Conservation (phyloP, 2,888 invertebrate species). For the Hirtodrosophila duncani region DNA sequence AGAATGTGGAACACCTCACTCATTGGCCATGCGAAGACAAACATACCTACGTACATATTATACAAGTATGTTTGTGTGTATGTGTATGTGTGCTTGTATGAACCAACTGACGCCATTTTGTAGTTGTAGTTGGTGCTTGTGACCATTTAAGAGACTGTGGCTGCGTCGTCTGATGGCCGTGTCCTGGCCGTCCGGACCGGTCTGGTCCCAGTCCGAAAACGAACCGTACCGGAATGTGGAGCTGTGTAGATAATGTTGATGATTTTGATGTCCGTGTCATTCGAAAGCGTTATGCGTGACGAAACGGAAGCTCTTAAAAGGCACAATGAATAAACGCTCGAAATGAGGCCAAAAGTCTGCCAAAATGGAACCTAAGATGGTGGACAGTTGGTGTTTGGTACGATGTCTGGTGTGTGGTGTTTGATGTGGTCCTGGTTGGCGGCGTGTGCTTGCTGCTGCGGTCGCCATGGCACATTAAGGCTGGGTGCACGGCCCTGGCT, state of each 20-base stretch:
- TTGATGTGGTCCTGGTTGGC: slow-evolving; percentile 39
- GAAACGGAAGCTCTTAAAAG: slow-evolving; percentile 65
- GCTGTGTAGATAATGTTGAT: slow-evolving; percentile 59
- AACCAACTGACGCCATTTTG: slow-evolving; percentile 40
- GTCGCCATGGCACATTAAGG: slow-evolving; percentile 66
- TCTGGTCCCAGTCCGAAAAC: slow-evolving; percentile 19
- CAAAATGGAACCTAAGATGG: slow-evolving; percentile 16
- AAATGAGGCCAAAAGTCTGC: slow-evolving; percentile 55
- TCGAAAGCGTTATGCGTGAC: slow-evolving; percentile 68
- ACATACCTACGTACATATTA: not conserved
- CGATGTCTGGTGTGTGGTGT: slow-evolving; percentile 27
- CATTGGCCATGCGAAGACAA: slow-evolving; percentile 21
- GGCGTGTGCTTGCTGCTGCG: slow-evolving; percentile 17
- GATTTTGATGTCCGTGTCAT: slow-evolving; percentile 66
- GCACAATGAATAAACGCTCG: slow-evolving; percentile 58
- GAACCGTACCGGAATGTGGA: slow-evolving; percentile 24
- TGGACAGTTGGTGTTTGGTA: slow-evolving; percentile 4
- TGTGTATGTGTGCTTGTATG: not conserved
- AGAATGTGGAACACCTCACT: slow-evolving; percentile 41
- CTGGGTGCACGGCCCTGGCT: slow-evolving; percentile 37
- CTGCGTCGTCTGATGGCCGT: slow-evolving; percentile 15
- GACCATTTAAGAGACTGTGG: slow-evolving; percentile 21
- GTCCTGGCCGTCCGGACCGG: slow-evolving; percentile 3
- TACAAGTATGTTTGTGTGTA: no score
- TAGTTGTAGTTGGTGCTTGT: slow-evolving; percentile 31